A percentile compares a stretch with the other conserved stretches of the same genome.
Conservation (phyloP, 2,113 vertebrate species). For the Carassius carassius region DNA sequence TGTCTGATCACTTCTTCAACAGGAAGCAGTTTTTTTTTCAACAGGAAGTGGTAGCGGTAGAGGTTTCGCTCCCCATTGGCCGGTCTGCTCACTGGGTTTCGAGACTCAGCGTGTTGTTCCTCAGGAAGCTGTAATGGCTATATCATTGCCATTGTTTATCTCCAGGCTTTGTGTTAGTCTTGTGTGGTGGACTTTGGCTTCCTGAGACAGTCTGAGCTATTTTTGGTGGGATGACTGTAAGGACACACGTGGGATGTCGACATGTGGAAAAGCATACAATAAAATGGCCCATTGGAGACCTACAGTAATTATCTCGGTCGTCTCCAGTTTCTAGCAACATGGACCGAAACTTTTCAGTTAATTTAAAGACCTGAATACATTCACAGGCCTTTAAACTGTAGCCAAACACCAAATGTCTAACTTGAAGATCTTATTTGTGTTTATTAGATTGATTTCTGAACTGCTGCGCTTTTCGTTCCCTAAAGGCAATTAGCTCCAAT, state of each 20-base stretch:
- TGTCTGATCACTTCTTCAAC: conserved; percentile 62
- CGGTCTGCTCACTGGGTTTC: conserved; percentile 54
- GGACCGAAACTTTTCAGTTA: neutral
- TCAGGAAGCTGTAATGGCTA: conserved; percentile 69
- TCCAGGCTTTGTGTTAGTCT: conserved; percentile 49
- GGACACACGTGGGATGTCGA: conserved; percentile 28
- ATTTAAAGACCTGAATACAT: neutral
- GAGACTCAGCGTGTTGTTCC: conserved; percentile 64
- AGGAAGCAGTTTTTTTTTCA: conserved; percentile 66
- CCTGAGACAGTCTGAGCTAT: conserved; percentile 49
- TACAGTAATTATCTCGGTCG: no score
- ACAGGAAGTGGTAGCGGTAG: conserved; percentile 68
- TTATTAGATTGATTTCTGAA: neutral
- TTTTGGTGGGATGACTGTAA: conserved; percentile 55
- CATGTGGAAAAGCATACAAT: conserved; percentile 58
- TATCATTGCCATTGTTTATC: conserved; percentile 70
- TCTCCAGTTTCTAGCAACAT: neutral
- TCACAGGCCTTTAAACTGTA: neutral
- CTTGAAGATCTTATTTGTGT: neutral
- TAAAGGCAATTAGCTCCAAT: no score
- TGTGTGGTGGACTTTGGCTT: conserved; percentile 5
- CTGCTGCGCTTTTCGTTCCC: neutral
- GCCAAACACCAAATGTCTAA: neutral
- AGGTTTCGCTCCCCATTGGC: conserved; percentile 55
- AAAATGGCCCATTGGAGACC: neutral